A percentile compares a stretch with the other conserved stretches of the same genome.
These are phyloP conservation scores for Nothoprocta perdicaria DNA, from an alignment of 2,113 vertebrate species.

Conservation along the genomic window DNA sequence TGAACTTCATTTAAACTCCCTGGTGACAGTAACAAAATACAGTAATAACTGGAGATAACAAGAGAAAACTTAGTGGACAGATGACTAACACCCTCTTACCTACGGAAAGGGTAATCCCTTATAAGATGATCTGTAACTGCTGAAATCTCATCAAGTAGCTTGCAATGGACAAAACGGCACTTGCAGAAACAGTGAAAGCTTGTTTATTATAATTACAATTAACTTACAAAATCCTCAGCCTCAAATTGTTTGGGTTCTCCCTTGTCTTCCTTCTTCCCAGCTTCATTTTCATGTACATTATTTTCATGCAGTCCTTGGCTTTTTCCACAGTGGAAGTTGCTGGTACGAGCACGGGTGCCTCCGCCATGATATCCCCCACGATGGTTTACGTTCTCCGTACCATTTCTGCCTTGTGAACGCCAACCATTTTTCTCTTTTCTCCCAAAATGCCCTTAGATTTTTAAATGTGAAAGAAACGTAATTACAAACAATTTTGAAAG, in stretches of 20 bases:
- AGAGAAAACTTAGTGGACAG: neutral
- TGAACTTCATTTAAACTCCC: neutral
- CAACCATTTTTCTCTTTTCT: conserved; percentile 83
- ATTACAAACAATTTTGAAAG: neutral
- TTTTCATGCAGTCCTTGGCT: conserved; percentile 73
- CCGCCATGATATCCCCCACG: conserved; percentile 69
- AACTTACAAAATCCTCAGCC: conserved; percentile 87
- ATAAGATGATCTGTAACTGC: neutral
- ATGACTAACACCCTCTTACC: neutral
- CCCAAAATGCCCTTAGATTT: conserved; percentile 76
- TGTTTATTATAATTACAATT: conserved; percentile 11
- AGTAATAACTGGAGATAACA: neutral
- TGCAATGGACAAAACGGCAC: conserved; percentile 3
- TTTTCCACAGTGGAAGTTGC: conserved; percentile 74
- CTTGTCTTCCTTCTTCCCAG: conserved; percentile 68
- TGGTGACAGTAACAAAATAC: neutral
- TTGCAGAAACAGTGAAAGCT: conserved; percentile 11
- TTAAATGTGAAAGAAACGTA: neutral
- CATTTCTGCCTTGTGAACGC: conserved; percentile 78
- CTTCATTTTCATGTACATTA: conserved; percentile 66
- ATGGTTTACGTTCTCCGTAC: conserved; percentile 76
- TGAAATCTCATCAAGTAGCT: neutral
- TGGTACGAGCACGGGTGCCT: conserved; percentile 63
- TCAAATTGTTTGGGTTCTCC: conserved; percentile 79
- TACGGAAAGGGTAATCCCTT: neutral